Percentiles rank a stretch among this genome's conserved stretches.
Conservation (phyloP, 2,113 vertebrate genomes). For the Scatophagus argus region DNA sequence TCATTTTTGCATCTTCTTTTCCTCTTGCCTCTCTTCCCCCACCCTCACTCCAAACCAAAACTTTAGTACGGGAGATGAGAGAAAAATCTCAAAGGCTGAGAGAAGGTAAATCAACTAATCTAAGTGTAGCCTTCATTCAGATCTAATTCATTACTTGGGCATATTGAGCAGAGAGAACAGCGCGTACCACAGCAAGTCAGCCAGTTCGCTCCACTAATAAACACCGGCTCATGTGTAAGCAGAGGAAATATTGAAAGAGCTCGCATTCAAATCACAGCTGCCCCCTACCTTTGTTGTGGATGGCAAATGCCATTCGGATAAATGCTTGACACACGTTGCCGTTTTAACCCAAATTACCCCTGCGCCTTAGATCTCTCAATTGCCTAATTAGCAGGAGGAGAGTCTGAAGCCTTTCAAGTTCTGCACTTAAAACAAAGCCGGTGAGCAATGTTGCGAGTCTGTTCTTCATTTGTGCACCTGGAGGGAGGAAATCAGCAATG, state of each 20-base stretch:
- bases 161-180: conserved; percentile 36
- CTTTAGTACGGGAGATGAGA: conserved; percentile 52
- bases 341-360: conserved; percentile 80
- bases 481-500: conserved; percentile 35
- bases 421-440: conserved; percentile 65
- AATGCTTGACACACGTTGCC: conserved; percentile 76
- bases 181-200: background rate
- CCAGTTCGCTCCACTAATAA: conserved; percentile 41
- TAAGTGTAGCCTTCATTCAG: conserved; percentile 41
- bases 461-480: conserved; percentile 67
- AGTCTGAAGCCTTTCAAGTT: conserved; percentile 76
- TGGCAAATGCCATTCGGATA: conserved; percentile 71
- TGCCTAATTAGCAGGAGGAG: conserved; percentile 73
- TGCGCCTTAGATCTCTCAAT: conserved; percentile 78
- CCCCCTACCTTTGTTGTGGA: conserved; percentile 73
- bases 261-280: conserved; percentile 71
- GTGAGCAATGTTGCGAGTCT: conserved; percentile 34
- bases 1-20: conserved; percentile 41
- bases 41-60: conserved; percentile 38
- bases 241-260: conserved; percentile 47
- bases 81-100: conserved; percentile 41
- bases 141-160: conserved; percentile 53
- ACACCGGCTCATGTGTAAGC: conserved; percentile 15
- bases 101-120: conserved; percentile 57
- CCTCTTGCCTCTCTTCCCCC: background rate